phyloP scores from a whole-genome alignment of 1,140 invertebrate species.

The Amphibalanus amphitrite region DNA sequence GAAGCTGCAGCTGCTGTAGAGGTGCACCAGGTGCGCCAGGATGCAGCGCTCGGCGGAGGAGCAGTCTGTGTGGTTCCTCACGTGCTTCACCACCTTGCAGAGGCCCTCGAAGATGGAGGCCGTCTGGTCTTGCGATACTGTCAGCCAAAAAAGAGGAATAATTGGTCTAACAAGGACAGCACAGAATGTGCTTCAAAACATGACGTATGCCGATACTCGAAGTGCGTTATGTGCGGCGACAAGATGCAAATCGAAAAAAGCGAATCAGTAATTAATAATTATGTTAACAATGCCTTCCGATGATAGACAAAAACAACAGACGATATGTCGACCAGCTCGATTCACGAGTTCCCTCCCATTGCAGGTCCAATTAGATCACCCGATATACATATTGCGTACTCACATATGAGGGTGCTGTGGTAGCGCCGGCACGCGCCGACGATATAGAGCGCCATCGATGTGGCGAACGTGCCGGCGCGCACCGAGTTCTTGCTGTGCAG shows the following conservation, averaged over 20 bases:
- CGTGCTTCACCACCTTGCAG: conserved; percentile 75
- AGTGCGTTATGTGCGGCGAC: too few species aligned
- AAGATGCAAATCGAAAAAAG: too few species aligned
- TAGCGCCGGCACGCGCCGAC: conserved; percentile 83
- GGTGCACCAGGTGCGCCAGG: conserved; percentile 78
- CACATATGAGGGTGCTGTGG: conserved; percentile 73
- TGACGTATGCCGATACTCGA: too few species aligned
- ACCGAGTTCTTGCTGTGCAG: conserved; percentile 58
- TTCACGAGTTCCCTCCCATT: conserved; percentile 5
- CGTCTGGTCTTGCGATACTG: conserved; percentile 74
- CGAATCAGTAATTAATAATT: too few species aligned
- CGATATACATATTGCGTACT: too few species aligned
- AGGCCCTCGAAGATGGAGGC: conserved; percentile 76
- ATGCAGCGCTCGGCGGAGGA: conserved; percentile 87
- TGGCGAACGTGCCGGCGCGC: conserved; percentile 63
- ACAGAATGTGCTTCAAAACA: too few species aligned
- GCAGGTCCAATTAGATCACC: background rate
- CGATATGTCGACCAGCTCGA: too few species aligned
- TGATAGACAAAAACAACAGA: too few species aligned
- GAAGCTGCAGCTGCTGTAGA: conserved; percentile 70
- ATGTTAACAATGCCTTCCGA: too few species aligned
- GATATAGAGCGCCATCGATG: conserved; percentile 73
- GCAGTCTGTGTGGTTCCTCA: conserved; percentile 80
- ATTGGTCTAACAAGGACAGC: too few species aligned
- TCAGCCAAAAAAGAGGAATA: too few species aligned